Conservation (phyloP, 2,113 vertebrate species). For the Sterna hirundo region DNA sequence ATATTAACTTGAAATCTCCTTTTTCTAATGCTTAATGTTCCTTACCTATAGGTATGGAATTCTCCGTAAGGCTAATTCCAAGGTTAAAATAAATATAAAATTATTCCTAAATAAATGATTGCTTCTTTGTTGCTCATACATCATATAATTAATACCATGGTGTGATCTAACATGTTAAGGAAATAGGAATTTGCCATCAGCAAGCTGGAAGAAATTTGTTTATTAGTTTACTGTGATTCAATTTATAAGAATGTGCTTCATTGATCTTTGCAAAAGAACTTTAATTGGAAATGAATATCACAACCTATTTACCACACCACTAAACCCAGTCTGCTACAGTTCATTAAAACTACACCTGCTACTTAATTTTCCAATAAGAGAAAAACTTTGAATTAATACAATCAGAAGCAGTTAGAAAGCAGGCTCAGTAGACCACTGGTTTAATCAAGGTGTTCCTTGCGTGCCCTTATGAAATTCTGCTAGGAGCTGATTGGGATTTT, state of each 20-base stretch:
- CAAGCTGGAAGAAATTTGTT: conserved; percentile 73
- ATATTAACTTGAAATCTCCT: conserved; percentile 5
- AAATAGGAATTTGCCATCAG: conserved; percentile 75
- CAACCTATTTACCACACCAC: conserved; percentile 79
- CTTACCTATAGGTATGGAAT: conserved; percentile 8
- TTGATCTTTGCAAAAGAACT: conserved; percentile 80
- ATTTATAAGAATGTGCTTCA: conserved; percentile 81
- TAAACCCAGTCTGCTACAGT: conserved; percentile 70
- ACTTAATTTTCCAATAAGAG: conserved; percentile 68
- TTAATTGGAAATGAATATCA: conserved; percentile 84
- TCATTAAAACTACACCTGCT: conserved; percentile 81
- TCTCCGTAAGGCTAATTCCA: conserved; percentile 37
- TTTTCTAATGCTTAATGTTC: conserved; percentile 25
- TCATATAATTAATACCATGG: conserved; percentile 78
- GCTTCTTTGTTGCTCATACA: conserved; percentile 60
- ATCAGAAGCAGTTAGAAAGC: conserved; percentile 12
- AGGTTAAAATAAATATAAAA: conserved; percentile 53
- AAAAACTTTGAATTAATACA: conserved; percentile 66
- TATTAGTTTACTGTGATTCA: conserved; percentile 79
- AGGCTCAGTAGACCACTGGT: neutral
- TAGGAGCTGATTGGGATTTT: neutral
- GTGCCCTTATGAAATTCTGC: neutral
- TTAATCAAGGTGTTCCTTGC: neutral
- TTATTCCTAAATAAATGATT: conserved; percentile 57
- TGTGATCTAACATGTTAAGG: conserved; percentile 75